Evolutionary conservation across 2,888 invertebrate genomes (phyloP).

Genomic region (Octonoba sinensis): DNA sequence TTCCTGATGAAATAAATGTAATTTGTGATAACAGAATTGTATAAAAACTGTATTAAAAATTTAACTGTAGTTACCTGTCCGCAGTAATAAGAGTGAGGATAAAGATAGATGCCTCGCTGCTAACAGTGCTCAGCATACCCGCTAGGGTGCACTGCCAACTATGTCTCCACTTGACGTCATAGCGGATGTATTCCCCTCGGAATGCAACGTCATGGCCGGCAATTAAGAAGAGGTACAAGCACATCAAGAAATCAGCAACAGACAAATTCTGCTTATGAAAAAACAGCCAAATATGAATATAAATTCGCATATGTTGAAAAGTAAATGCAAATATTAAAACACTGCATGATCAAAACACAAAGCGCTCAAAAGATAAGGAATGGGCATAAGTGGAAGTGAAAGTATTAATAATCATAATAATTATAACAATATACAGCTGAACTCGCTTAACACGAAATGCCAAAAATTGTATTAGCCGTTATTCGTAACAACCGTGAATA

Average conservation of each 20-base stretch:
- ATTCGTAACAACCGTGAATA: too few species aligned
- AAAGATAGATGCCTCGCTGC: conserved; percentile 77
- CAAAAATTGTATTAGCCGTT: too few species aligned
- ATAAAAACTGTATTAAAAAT: not conserved
- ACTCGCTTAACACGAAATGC: too few species aligned
- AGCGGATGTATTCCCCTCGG: conserved; percentile 75
- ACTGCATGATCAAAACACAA: too few species aligned
- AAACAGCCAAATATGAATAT: too few species aligned
- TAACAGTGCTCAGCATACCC: conserved; percentile 76
- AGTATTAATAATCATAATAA: too few species aligned
- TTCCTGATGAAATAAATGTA: not conserved
- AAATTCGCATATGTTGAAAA: too few species aligned
- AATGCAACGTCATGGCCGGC: conserved; percentile 75
- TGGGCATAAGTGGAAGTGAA: too few species aligned
- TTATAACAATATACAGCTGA: too few species aligned
- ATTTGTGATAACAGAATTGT: not conserved
- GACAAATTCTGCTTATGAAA: conserved; percentile 74
- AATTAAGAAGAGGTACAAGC: conserved; percentile 76
- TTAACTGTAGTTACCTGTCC: conserved; percentile 72
- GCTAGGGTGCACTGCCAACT: conserved; percentile 75
- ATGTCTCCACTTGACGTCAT: conserved; percentile 76
- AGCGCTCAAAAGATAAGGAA: too few species aligned
- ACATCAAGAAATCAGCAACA: conserved; percentile 78
- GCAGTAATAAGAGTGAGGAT: conserved; percentile 77
- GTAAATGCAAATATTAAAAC: too few species aligned